These are phyloP conservation scores for Epinotia nisella DNA, from an alignment of 2,888 invertebrate genomes.

Conservation along the genomic window DNA sequence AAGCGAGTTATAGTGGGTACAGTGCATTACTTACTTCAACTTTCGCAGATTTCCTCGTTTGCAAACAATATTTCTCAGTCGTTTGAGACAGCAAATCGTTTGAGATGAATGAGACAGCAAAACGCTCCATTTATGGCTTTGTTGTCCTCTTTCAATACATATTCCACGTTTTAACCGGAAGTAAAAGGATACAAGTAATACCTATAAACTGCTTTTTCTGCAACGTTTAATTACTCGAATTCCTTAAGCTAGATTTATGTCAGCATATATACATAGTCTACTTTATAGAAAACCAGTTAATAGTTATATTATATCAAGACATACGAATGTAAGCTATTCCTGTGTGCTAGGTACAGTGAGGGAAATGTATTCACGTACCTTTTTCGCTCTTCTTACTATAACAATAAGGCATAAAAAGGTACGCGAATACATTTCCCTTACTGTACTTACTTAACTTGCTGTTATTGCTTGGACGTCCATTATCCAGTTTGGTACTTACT, in stretches of 20 bases:
- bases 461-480: background rate
- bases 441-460: background rate
- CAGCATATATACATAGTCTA: background rate
- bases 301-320: background rate
- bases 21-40: conserved; percentile 17
- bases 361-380: too few relatives aligned
- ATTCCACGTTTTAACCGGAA: conserved; percentile 20
- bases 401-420: too few relatives aligned
- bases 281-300: conserved; percentile 22
- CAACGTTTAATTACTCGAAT: conserved; percentile 29
- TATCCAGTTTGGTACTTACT: background rate
- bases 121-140: conserved; percentile 34
- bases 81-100: too few relatives aligned
- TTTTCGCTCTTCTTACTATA: too few relatives aligned
- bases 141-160: conserved; percentile 33
- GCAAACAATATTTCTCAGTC: conserved; percentile 37
- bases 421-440: too few relatives aligned
- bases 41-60: conserved; percentile 22
- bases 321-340: conserved; percentile 2
- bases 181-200: conserved; percentile 11
- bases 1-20: background rate
- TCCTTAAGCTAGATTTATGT: background rate
- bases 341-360: background rate
- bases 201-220: conserved; percentile 34
- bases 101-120: conserved; percentile 28